These are phyloP conservation scores for Agapornis canus DNA, from an alignment of 2,797 vertebrate species.

Conservation along the genomic window DNA sequence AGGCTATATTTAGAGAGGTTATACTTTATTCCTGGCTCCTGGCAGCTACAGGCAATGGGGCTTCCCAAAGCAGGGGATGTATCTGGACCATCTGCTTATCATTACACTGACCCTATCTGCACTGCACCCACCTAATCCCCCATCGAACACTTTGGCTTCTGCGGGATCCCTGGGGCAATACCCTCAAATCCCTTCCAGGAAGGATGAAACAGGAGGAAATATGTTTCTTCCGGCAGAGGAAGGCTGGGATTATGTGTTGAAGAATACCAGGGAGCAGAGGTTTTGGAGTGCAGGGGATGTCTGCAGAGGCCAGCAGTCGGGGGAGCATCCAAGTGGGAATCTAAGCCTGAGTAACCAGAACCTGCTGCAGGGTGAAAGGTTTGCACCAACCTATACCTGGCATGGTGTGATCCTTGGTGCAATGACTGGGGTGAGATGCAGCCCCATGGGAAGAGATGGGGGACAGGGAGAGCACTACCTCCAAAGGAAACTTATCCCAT, in stretches of 20 bases:
- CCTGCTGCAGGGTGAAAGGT: background rate
- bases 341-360: background rate
- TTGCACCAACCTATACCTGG: background rate
- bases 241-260: background rate
- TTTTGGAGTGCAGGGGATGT: rapidly evolving
- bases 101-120: background rate
- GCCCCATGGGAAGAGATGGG: rapidly evolving
- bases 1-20: slow-evolving; percentile 24
- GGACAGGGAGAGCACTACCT: background rate
- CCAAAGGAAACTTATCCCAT: rapidly evolving
- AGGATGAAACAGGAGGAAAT: background rate
- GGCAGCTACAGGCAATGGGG: background rate
- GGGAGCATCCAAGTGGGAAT: background rate
- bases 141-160: background rate
- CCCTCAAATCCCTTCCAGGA: background rate
- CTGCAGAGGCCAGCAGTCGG: background rate
- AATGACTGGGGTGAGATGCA: background rate
- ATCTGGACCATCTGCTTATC: background rate
- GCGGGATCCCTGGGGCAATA: background rate
- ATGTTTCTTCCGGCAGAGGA: background rate
- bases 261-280: background rate
- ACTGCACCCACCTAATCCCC: background rate
- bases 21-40: background rate
- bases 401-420: rapidly evolving
- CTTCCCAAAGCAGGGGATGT: background rate